A percentile compares a stretch with the other conserved stretches of the same genome.
These are phyloP conservation scores for Ispidina lecontei DNA, from an alignment of 2,797 vertebrate genomes.

Conservation along the genomic window DNA sequence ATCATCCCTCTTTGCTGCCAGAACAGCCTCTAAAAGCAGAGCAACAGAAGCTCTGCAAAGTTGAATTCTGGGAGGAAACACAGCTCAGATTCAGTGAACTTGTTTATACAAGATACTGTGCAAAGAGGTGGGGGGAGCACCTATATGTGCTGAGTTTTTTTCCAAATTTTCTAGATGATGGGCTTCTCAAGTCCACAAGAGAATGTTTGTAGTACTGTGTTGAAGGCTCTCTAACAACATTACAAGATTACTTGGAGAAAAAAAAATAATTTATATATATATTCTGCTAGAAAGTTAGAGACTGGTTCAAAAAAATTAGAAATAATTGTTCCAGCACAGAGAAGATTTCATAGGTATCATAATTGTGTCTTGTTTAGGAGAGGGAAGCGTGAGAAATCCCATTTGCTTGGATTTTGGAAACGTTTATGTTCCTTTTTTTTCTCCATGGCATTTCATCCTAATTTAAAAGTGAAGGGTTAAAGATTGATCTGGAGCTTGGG, in stretches of 20 bases:
- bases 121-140: not conserved
- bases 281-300: not conserved
- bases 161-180: not conserved
- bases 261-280: not conserved
- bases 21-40: not conserved
- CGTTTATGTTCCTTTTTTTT: not conserved
- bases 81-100: not conserved
- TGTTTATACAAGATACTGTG: not conserved
- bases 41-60: not conserved
- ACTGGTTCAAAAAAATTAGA: not conserved
- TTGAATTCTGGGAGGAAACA: not conserved
- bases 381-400: not conserved
- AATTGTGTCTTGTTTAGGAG: not conserved
- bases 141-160: not conserved
- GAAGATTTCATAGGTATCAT: not conserved
- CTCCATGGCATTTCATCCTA: not conserved
- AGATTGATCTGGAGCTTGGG: slow-evolving; percentile 60
- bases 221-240: not conserved
- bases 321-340: not conserved
- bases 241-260: not conserved
- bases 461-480: slow-evolving; percentile 55
- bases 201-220: not conserved
- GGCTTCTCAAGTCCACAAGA: not conserved
- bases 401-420: not conserved
- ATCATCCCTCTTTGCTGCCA: not conserved